phyloP scores from a whole-genome alignment of 1,140 invertebrate species.

The Diplogasteroides magnus region DNA sequence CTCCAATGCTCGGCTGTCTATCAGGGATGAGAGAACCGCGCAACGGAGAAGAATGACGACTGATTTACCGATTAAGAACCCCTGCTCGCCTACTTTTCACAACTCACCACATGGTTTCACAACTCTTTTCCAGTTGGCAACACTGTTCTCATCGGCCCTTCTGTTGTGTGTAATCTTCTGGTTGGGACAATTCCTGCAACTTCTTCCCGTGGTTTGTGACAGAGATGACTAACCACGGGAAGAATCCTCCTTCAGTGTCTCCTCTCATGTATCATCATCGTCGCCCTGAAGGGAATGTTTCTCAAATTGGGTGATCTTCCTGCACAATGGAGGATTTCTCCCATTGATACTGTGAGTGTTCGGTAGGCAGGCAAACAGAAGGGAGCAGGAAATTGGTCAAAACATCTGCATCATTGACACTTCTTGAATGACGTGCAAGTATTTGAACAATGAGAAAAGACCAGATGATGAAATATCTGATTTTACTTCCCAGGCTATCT shows the following conservation, averaged over 20 bases:
- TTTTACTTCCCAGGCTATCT: constrained; percentile 14
- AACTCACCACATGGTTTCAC: no score
- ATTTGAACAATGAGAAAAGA: not conserved
- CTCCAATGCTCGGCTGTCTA: no score
- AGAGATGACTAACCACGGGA: not conserved
- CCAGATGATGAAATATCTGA: not conserved
- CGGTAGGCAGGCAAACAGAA: no score
- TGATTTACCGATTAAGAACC: no score
- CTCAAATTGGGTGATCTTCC: constrained; percentile 27
- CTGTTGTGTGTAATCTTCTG: constrained; percentile 30
- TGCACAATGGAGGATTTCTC: constrained; percentile 31
- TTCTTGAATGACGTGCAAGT: not conserved
- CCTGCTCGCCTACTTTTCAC: no score
- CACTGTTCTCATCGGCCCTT: constrained; percentile 26
- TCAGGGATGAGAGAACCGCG: no score
- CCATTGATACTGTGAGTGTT: constrained; percentile 31
- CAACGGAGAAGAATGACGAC: no score
- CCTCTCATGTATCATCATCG: constrained; percentile 37
- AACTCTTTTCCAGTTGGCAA: constrained; percentile 27
- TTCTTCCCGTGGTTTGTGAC: constrained; percentile 25
- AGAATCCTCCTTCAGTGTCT: constrained; percentile 28
- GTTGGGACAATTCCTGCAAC: constrained; percentile 21
- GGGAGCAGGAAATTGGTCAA: no score
- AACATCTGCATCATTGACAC: no score
- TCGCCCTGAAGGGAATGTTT: constrained; percentile 38